phyloP scores from a whole-genome alignment of 2,797 vertebrate genomes.

The Sebastes iracundus region DNA sequence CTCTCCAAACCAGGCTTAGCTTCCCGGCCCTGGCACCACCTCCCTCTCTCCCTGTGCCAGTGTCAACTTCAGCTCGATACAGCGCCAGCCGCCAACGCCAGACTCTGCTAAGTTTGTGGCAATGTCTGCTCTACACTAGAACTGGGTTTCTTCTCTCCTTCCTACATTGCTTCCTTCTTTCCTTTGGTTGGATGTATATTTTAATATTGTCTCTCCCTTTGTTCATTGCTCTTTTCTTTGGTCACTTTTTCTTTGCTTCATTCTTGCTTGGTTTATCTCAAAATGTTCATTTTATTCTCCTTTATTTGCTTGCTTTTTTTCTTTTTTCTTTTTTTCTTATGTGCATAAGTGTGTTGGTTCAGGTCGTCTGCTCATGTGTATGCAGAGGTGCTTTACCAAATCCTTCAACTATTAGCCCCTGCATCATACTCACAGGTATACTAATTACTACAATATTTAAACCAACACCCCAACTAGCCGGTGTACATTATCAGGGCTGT shows the following conservation, averaged over 20 bases:
- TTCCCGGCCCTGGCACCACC: conserved; percentile 49
- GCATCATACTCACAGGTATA: background rate
- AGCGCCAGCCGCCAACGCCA: conserved; percentile 40
- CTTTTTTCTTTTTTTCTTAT: no score
- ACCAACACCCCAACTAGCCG: conserved; percentile 14
- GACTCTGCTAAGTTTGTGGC: conserved; percentile 51
- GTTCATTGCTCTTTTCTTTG: background rate
- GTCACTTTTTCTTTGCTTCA: background rate
- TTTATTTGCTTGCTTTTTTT: background rate
- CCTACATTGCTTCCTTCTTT: background rate
- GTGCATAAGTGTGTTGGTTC: no score
- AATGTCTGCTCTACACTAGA: background rate
- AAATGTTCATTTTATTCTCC: background rate
- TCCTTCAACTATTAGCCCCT: conserved; percentile 1
- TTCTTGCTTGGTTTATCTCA: background rate
- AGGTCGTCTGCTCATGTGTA: background rate
- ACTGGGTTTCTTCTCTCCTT: background rate
- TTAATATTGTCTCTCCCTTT: background rate
- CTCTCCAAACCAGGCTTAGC: conserved; percentile 69
- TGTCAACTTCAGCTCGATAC: conserved; percentile 62
- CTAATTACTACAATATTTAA: conserved; percentile 38
- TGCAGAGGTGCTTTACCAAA: background rate
- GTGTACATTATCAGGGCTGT: conserved; percentile 14
- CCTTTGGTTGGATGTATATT: background rate
- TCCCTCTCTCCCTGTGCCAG: conserved; percentile 45